Base-by-base conservation (phyloP, 1,140 invertebrate species). In the Drosophila bocqueti region DNA sequence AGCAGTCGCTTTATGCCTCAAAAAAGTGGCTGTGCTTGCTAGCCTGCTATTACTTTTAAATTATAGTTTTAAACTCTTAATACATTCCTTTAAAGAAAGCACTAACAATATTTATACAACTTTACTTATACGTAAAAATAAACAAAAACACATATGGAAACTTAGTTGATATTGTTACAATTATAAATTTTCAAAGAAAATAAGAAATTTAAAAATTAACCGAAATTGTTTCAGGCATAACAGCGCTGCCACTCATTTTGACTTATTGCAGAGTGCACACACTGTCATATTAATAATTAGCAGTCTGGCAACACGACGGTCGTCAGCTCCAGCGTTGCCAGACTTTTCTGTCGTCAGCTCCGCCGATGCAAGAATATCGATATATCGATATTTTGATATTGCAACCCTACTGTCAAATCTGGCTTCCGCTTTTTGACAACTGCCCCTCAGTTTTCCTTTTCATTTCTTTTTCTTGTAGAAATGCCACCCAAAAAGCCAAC, bases 401-500 rank as follows among this genome's bases (percentile, higher is more conserved):
- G 9, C 31, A 31, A 31, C 31, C 31, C 31, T 31, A 10, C 31
- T 84, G 83, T 87, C 83, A 87, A 79, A 76, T 18, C 55, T 3
- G 38, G 76, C 78, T 90, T 92, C 91, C 91, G 91, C 87, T 77
- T 59, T 81, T 91, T 92, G 91, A 84, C 91, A 91, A 87, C 64
- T 78, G 83, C 65, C 83, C 72, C 61, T 81, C 52, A 75, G 65
- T 87, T 81, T 91, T 92, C 79, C 91, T 93, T 93, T 93, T 85
- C 83, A 86, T 91, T 92, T 85, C 87, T 90, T 85, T 91, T 93
- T 93, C 93, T 93, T 92, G 91, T 79, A 91, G 95, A 95, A 93
- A 96, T 96, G 95, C 95, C 95, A 93, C 95, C 95, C 76, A 92
- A 94, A 66, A 95, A 96, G 93, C 94, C 95, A 87, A 94, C 94